phyloP scores from a whole-genome alignment of 2,113 vertebrate genomes.

The Zosterops japonicus region DNA sequence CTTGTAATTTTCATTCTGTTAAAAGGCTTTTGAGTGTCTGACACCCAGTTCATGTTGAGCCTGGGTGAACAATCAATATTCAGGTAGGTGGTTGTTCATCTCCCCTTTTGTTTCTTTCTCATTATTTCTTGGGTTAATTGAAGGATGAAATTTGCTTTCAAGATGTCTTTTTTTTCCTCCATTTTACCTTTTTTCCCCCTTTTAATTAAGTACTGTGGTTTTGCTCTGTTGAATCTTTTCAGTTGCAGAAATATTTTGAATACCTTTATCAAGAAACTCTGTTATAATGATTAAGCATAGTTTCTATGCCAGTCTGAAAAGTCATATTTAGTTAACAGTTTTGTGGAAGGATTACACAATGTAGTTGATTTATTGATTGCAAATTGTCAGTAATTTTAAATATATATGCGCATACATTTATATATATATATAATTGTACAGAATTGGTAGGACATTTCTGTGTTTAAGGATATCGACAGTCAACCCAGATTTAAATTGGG shows the following conservation, averaged over 20 bases:
- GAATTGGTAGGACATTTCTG: background rate
- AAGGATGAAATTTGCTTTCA: constrained; percentile 29
- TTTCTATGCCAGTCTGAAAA: background rate
- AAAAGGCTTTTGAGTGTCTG: background rate
- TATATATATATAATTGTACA: background rate
- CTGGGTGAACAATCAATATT: background rate
- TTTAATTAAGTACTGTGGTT: background rate
- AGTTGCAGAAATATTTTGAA: background rate
- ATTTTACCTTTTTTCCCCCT: background rate
- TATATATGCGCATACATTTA: background rate
- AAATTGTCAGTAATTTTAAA: background rate
- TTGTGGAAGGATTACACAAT: background rate
- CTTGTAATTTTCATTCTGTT: background rate
- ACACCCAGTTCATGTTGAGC: background rate
- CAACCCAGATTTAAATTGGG: background rate
- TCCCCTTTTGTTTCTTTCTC: constrained; percentile 25
- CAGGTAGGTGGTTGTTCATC: background rate
- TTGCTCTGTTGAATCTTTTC: constrained; percentile 1
- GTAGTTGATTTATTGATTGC: background rate
- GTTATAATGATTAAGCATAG: background rate
- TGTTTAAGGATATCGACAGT: background rate
- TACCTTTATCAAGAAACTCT: background rate
- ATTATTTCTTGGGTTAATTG: background rate
- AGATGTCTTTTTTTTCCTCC: background rate
- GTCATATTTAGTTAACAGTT: background rate